Base-by-base conservation (phyloP, 2,888 invertebrate species). In the Campoletis raptor region DNA sequence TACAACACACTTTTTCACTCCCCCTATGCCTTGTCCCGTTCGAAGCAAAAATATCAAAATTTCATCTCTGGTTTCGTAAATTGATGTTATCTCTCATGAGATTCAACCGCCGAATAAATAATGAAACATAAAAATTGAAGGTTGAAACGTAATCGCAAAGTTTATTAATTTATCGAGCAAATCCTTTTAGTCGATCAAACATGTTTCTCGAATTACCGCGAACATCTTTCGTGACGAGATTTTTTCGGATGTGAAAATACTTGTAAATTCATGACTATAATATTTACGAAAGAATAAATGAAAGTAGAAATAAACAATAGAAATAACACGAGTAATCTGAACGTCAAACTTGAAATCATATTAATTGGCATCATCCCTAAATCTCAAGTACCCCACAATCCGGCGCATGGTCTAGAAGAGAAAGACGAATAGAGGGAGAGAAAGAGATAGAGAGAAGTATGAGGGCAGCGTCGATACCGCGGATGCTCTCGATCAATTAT, bases 181-280 rank as follows among this genome's bases (percentile, higher is more conserved):
- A 93, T 45, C 61, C 93, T 93, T 91, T 94, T 92, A 93, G 90
- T 87, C 91, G 92, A 89, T 91, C 92, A 93, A 94, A 94, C 90
- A 94, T 90, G 92, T 90, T 88, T 92, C 92, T 92, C 92, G 89
- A 90, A 87, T 92, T 92, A 91, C 92, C 82, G 40, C 78, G 83
- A 72, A 69, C 37, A 45, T 72, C 24, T 18, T 42, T 21, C 36
- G 21, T 36, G n/a, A 15, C 48, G 18, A 18, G 48, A 2, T 4
- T 48, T 18, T 18, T 6, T 18, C 48, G 18, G 15, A 18, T 48
- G 48, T 5, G 2, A 48, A 48, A 48, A 48, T 18, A 48, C 5
- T 18, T 66, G 8, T 18, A 66, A 66, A 66, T 0, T 66, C 18
- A 1, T 45, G 12, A 7, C 42, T 9, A 45, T 2, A n/a, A n/a